Evolutionary conservation across 2,888 invertebrate genomes (phyloP).

Genomic region (Campopleginae sp.): DNA sequence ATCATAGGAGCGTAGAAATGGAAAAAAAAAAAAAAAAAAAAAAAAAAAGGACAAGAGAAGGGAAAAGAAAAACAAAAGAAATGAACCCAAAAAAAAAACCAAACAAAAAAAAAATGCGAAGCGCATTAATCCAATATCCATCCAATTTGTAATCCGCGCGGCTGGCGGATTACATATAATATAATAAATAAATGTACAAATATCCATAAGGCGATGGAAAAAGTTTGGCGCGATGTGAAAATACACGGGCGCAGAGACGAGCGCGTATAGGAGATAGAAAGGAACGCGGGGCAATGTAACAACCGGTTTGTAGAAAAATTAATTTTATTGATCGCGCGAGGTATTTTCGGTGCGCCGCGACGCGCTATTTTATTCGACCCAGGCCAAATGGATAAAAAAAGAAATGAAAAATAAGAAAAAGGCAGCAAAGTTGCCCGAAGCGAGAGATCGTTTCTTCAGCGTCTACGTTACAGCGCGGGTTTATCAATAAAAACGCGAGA

Average conservation of each 20-base stretch:
- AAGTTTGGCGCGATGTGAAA: conserved; percentile 6
- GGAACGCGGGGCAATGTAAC: conserved; percentile 3
- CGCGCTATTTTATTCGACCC: conserved; percentile 43
- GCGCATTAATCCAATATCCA: conserved; percentile 59
- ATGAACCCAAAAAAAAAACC: conserved; percentile 5
- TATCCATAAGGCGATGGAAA: conserved; percentile 5
- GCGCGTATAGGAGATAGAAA: not conserved
- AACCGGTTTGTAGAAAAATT: conserved; percentile 44
- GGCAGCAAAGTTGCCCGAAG: conserved; percentile 26
- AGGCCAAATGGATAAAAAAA: conserved; percentile 20
- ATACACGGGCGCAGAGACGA: not conserved
- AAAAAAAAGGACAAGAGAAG: too few species aligned
- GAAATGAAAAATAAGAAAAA: not conserved
- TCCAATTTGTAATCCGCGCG: conserved; percentile 68
- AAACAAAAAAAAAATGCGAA: conserved; percentile 49
- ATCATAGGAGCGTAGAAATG: not conserved
- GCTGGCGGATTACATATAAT: conserved; percentile 49
- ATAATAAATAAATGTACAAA: conserved; percentile 45
- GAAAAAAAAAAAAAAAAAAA: conserved; percentile 7
- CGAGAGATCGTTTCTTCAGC: conserved; percentile 57
- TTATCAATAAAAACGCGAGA: conserved; percentile 63
- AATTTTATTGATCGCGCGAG: conserved; percentile 44
- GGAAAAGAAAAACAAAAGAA: conserved; percentile 13
- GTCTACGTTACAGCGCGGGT: conserved; percentile 59
- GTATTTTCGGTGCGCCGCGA: conserved; percentile 34